Base-by-base conservation (phyloP, 2,888 invertebrate genomes). In the Nemoura dubitans region DNA sequence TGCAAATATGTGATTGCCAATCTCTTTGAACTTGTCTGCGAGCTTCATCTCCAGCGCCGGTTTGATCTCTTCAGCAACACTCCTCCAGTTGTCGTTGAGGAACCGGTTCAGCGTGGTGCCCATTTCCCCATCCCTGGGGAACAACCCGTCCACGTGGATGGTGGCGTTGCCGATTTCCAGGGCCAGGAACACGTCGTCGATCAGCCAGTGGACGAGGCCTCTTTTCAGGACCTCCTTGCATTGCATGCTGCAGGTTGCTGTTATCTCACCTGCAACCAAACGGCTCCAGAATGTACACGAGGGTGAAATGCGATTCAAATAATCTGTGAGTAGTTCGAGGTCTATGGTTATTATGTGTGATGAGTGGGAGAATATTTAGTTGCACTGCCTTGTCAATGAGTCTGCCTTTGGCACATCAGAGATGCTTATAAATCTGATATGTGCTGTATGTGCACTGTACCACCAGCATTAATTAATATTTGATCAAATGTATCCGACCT, bases 41-140 rank as follows among this genome's bases (percentile, higher is more conserved):
- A 95, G 92, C 0, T 93, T 93, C 86, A 94, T 94, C 90, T 96
- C 95, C 90, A 97, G 91, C 0, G 95, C 93, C 0, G 94, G 94
- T 89, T 95, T 95, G 3, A 97, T 92, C 89, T 96, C 96, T 36
- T 94, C 94, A 0, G 95, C 93, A 0, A 97, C 92, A 42, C 93
- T 93, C 89, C 94, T 93, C 96, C 96, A 96, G 90, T 96, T 96
- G 83, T 96, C 95, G 90, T 96, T 96, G 28, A 97, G 91, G 90
- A 96, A 96, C 42, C 93, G 91, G 90, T 96, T 96, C 95, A 96
- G 95, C 0, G 95, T 87, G 91, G 91, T 91, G 94, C 95, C 94
- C 43, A 96, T 90, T 87, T 94, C 94, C 86, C 92, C 92, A 88
- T 96, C 95, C 0, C 95, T 95, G 87, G 95, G 95, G 89, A 96